These are phyloP conservation scores for Caerostris extrusa DNA, from an alignment of 1,140 invertebrate genomes.

Conservation along the genomic window DNA sequence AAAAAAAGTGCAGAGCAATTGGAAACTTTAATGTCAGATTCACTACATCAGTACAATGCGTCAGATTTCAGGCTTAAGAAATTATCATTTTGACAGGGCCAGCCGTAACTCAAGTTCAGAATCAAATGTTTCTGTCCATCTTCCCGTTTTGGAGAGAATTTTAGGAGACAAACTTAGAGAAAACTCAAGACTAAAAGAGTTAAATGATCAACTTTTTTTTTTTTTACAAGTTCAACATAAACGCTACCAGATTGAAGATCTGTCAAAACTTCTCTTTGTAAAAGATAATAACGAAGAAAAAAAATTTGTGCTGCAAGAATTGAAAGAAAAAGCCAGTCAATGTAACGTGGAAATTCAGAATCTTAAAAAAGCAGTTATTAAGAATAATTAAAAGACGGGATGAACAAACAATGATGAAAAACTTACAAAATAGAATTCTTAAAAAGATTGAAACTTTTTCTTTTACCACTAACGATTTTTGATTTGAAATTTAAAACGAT, in stretches of 20 bases:
- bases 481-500: no score
- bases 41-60: not conserved
- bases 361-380: not conserved
- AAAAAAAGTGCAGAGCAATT: not conserved
- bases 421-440: not conserved
- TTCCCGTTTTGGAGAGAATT: not conserved
- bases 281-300: not conserved
- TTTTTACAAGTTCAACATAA: not conserved
- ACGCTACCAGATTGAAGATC: not conserved
- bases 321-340: not conserved
- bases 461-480: no score
- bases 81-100: not conserved
- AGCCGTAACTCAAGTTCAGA: not conserved
- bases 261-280: not conserved
- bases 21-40: not conserved
- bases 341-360: conserved; percentile 36
- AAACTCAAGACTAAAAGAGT: conserved; percentile 32
- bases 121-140: not conserved
- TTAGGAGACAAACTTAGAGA: conserved; percentile 1
- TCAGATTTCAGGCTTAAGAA: not conserved
- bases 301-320: not conserved
- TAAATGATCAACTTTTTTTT: not conserved
- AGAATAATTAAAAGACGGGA: not conserved
- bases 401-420: not conserved
- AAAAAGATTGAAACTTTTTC: no score